Evolutionary conservation across 2,888 invertebrate genomes (phyloP).

Genomic region (Dryobota labecula): DNA sequence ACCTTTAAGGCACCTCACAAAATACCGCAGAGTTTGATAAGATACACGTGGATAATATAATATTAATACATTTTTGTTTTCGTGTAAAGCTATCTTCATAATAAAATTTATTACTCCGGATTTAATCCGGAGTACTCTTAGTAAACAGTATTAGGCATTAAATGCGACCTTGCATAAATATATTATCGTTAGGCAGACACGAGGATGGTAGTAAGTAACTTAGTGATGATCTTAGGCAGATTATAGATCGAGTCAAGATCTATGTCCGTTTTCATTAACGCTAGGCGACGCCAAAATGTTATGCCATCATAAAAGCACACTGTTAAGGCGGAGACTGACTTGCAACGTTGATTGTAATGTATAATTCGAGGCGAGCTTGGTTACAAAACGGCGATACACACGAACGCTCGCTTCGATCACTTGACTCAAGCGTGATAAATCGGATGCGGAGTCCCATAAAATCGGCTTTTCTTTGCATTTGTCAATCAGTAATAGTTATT

Average conservation of each 20-base stretch:
- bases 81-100: neutral
- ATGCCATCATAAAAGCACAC: neutral
- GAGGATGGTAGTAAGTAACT: neutral
- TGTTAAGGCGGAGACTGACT: no score
- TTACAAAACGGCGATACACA: no score
- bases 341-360: no score
- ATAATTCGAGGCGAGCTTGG: no score
- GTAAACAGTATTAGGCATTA: conserved; percentile 15
- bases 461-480: no score
- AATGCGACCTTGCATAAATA: conserved; percentile 16
- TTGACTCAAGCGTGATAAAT: no score
- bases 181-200: conserved; percentile 1
- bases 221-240: neutral
- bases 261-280: neutral
- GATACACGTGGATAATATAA: conserved; percentile 12
- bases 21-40: conserved; percentile 4
- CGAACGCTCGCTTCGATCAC: no score
- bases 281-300: neutral
- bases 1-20: neutral
- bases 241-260: neutral
- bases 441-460: no score
- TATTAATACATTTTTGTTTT: conserved; percentile 16
- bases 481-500: no score
- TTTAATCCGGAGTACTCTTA: conserved; percentile 25
- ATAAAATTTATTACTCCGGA: no score